Conservation (phyloP, 1,140 invertebrate genomes). For the Lepidurus packardi region DNA sequence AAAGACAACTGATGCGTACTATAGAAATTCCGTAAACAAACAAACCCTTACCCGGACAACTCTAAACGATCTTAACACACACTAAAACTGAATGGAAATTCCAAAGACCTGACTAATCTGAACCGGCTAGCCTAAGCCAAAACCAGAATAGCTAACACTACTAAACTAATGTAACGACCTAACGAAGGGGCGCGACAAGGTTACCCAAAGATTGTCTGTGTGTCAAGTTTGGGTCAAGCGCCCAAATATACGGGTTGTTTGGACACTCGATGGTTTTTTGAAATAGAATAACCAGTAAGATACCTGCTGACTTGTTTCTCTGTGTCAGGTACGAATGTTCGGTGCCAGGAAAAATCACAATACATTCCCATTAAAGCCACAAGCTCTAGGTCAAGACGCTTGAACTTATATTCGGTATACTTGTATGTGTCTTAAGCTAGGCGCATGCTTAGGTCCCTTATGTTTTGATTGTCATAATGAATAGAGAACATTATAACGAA, state of each 20-base stretch:
- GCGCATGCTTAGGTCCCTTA: not conserved
- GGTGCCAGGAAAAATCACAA: not conserved
- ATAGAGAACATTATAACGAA: not conserved
- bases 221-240: not conserved
- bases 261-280: not conserved
- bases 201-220: not conserved
- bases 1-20: too few relatives aligned
- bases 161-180: not conserved
- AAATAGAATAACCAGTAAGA: not conserved
- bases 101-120: not conserved
- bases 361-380: not conserved
- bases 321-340: not conserved
- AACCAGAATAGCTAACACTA: not conserved
- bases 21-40: too few relatives aligned
- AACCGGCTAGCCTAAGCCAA: not conserved
- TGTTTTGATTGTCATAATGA: constrained; percentile 1
- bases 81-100: too few relatives aligned
- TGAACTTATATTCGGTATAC: not conserved
- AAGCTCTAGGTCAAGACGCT: not conserved
- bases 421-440: not conserved
- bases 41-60: too few relatives aligned
- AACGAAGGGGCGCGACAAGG: not conserved
- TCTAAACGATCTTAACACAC: too few relatives aligned
- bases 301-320: not conserved
- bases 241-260: not conserved